These are phyloP conservation scores for Brachionus koreanus DNA, from an alignment of 1,140 invertebrate species.

Conservation along the genomic window DNA sequence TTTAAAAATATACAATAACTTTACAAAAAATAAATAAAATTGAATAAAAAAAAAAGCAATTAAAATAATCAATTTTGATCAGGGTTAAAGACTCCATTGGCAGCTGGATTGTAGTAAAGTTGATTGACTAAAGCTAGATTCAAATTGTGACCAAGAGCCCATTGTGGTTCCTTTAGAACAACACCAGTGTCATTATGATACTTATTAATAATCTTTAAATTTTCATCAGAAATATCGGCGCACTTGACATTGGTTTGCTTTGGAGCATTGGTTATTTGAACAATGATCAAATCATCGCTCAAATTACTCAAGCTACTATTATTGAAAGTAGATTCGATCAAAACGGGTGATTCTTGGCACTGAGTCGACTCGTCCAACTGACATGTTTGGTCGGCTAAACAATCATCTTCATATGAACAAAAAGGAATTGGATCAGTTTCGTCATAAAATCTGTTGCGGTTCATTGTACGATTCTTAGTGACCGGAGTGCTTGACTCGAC, in stretches of 20 bases:
- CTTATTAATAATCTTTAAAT: conserved; percentile 28
- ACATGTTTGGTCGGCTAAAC: not conserved
- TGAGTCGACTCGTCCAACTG: conserved; percentile 23
- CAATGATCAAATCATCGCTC: conserved; percentile 40
- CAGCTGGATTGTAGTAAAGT: conserved; percentile 16
- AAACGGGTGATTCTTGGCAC: conserved; percentile 24
- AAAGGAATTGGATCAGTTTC: not conserved
- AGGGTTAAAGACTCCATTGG: not conserved
- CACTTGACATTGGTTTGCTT: not conserved
- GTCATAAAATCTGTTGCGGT: not conserved
- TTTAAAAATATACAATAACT: not conserved
- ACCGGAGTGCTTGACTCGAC: conserved; percentile 23
- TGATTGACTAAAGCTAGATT: conserved; percentile 42
- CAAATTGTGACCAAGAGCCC: conserved; percentile 16
- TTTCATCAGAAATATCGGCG: not conserved
- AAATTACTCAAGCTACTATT: conserved; percentile 35
- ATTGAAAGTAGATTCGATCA: conserved; percentile 23
- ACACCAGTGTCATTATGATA: conserved; percentile 36
- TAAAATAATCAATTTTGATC: not conserved
- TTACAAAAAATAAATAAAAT: not conserved
- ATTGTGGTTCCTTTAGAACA: not conserved
- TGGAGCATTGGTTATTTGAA: conserved; percentile 12
- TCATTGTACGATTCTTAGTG: not conserved
- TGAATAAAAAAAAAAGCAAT: not conserved
- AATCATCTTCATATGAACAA: not conserved